A percentile compares a stretch with the other conserved stretches of the same genome.
Conservation (phyloP, 2,797 vertebrate species). For the Falco berigora region DNA sequence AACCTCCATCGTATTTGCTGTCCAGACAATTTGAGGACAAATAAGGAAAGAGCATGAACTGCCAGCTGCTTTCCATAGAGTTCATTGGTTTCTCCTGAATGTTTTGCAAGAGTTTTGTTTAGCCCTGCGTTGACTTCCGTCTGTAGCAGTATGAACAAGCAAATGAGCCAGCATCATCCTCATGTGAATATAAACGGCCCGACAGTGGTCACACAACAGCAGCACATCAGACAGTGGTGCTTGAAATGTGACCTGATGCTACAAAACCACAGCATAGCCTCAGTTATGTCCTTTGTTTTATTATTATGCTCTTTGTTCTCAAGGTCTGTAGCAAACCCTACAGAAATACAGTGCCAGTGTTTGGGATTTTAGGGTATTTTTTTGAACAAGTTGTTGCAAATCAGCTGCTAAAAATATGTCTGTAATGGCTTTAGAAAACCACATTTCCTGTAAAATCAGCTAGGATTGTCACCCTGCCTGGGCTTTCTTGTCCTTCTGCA, state of each 20-base stretch:
- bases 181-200: not conserved
- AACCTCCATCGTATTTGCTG: not conserved
- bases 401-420: not conserved
- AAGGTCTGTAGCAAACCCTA: not conserved
- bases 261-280: not conserved
- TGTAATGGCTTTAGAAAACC: not conserved
- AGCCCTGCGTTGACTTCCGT: not conserved
- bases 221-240: not conserved
- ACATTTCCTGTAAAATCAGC: not conserved
- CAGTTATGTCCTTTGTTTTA: not conserved
- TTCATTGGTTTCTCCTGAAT: not conserved
- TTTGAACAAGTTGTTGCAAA: not conserved
- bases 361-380: not conserved
- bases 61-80: not conserved
- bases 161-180: rapidly evolving
- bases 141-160: rapidly evolving
- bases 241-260: not conserved
- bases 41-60: not conserved
- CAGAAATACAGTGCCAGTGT: not conserved
- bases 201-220: rapidly evolving
- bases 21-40: not conserved
- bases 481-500: not conserved
- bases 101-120: not conserved
- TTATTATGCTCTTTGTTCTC: not conserved
- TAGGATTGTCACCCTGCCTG: not conserved